Evolutionary conservation across 92 coral and sea anemone genomes (phyloP).

Genomic region (Siderastrea siderea): DNA sequence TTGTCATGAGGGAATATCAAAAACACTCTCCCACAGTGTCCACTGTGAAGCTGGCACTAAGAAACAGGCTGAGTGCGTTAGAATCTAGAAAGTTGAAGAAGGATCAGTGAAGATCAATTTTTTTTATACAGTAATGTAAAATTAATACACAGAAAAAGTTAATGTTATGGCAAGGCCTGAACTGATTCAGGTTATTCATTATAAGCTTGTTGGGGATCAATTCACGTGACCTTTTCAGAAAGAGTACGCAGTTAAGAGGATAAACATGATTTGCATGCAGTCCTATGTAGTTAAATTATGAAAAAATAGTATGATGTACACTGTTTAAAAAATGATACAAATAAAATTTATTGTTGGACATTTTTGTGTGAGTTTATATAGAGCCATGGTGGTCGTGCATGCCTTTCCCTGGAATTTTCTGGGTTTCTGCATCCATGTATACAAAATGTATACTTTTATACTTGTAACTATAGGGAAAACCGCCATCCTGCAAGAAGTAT

Average conservation of each 20-base stretch:
- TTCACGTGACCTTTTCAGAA: no score
- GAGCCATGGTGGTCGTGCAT: constrained; percentile 6
- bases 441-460: constrained; percentile 3
- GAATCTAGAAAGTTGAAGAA: not conserved
- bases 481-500: not conserved
- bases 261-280: not conserved
- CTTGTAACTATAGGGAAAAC: not conserved
- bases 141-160: not conserved
- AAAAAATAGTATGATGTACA: not conserved
- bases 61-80: constrained; percentile 1
- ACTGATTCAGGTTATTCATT: not conserved
- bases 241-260: no score
- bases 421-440: not conserved
- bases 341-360: constrained; percentile 2
- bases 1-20: constrained; percentile 4
- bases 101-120: not conserved
- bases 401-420: not conserved
- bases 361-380: not conserved
- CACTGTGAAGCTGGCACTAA: constrained; percentile 1
- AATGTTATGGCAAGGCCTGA: not conserved
- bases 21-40: not conserved
- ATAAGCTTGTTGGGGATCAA: no score
- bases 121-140: not conserved
- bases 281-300: not conserved
- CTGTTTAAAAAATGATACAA: not conserved